Evolutionary conservation across 2,888 invertebrate genomes (phyloP).

Genomic region (Pristionchus arcanus): DNA sequence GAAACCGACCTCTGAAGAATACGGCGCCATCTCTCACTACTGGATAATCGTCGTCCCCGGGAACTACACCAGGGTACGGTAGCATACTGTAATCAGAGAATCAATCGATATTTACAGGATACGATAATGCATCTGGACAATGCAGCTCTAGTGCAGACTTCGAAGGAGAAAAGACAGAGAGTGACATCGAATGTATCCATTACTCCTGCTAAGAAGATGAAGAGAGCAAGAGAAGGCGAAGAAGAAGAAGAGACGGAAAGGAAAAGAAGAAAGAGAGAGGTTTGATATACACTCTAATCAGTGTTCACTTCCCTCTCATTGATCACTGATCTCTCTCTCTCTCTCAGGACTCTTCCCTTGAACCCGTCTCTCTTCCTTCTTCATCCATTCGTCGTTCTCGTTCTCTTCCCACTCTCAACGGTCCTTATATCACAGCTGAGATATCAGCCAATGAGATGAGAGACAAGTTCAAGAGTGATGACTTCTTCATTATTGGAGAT

Average conservation of each 20-base stretch:
- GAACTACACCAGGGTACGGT: conserved; percentile 81
- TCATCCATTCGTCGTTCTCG: not conserved
- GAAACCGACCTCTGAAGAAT: conserved; percentile 95
- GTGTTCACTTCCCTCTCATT: not conserved
- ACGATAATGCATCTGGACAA: conserved; percentile 68
- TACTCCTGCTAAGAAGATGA: conserved; percentile 49
- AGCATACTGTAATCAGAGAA: not conserved
- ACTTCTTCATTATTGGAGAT: conserved; percentile 74
- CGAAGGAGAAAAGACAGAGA: conserved; percentile 59
- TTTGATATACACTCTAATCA: not conserved
- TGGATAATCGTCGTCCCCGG: conserved; percentile 94
- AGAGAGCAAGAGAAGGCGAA: conserved; percentile 19
- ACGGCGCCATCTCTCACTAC: conserved; percentile 97
- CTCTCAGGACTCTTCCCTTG: conserved; percentile 31
- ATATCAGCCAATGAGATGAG: conserved; percentile 70
- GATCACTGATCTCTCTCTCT: conserved; percentile 31
- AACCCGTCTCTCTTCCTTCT: conserved; percentile 27
- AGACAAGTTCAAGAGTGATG: conserved; percentile 62
- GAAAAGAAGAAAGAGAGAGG: conserved; percentile 25
- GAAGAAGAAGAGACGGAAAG: conserved; percentile 42
- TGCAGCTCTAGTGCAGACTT: conserved; percentile 62
- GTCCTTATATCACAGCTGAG: conserved; percentile 76
- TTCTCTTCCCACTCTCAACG: conserved; percentile 55
- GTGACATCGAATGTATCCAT: conserved; percentile 28
- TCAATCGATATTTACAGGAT: conserved; percentile 59